Base-by-base conservation (phyloP, 2,888 invertebrate genomes). In the Oligia fasciuncula region DNA sequence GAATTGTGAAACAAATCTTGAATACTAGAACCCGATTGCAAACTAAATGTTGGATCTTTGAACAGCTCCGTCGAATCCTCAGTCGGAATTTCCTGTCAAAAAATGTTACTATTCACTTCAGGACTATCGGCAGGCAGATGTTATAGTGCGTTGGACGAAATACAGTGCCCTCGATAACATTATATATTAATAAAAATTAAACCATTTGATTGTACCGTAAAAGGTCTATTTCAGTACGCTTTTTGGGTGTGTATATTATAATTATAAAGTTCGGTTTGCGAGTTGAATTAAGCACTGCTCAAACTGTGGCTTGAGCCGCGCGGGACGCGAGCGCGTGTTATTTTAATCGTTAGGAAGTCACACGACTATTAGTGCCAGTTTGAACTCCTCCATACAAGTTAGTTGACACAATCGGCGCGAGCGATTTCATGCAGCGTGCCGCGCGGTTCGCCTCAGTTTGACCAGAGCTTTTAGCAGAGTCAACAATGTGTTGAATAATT, bases 121-220 rank as follows among this genome's bases (percentile, higher is more conserved):
- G 80, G 87, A 79, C 77, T 84, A 79, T 77, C 70, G 73, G 81
- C 71, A 79, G 80, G 77, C 77, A 78, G 81, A 86, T 81, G 85
- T 83, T 85, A 88, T 89, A 95, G 95, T 96, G 96, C 96, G 96
- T 95, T 96, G 92, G 96, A 96, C 96, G 95, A 95, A 95, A 88
- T 81, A 76, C 69, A 81, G 70, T 76, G 74, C 81, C 79, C 81
- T 78, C 63, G 46, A 73, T 63, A 77, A 73, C n/a, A 51, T 68
- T 73, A 60, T 46, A 81, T 68, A 54, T 66, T 68, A 69, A 73
- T 77, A 71, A 73, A 83, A 86, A 84, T 90, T 72, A 89, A 90
- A 87, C 84, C 79, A 85, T 71, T 73, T 62, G 54, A 74, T 74
- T 75, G 65, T 73, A 46, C 77, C 71, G 70, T 35, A 79, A 80